Conservation (phyloP, 1,140 invertebrate genomes). For the Cotesia glomerata region DNA sequence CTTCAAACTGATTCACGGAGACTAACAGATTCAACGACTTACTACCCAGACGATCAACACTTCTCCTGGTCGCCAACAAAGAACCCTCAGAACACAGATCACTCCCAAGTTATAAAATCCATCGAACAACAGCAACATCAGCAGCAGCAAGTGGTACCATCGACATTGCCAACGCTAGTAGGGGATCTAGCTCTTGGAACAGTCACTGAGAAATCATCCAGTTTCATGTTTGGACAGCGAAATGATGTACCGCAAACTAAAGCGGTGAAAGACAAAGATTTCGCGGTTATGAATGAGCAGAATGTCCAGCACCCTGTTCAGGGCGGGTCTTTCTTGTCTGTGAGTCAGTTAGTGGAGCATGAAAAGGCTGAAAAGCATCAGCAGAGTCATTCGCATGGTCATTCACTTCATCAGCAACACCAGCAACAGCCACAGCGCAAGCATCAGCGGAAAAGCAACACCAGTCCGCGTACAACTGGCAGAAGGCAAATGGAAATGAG, state of each 20-base stretch:
- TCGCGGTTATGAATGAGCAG: slow-evolving; percentile 50
- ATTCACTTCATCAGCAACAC: slow-evolving; percentile 37
- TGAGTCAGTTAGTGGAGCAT: slow-evolving; percentile 71
- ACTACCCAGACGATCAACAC: slow-evolving; percentile 62
- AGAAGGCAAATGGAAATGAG: slow-evolving; percentile 59
- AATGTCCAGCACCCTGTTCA: slow-evolving; percentile 48
- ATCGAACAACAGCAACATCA: slow-evolving; percentile 38
- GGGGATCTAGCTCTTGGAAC: slow-evolving; percentile 68
- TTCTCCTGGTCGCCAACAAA: slow-evolving; percentile 69
- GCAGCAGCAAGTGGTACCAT: slow-evolving; percentile 58
- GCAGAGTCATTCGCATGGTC: slow-evolving; percentile 42
- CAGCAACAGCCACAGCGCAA: slow-evolving; percentile 40
- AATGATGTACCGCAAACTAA: slow-evolving; percentile 47
- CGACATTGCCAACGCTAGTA: slow-evolving; percentile 66
- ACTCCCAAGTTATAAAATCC: slow-evolving; percentile 47
- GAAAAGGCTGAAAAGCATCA: slow-evolving; percentile 61
- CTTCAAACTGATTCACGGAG: slow-evolving; percentile 54
- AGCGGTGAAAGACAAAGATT: slow-evolving; percentile 53
- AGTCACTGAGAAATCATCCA: slow-evolving; percentile 55
- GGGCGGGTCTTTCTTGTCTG: slow-evolving; percentile 66
- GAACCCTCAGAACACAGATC: slow-evolving; percentile 57
- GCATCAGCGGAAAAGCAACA: slow-evolving; percentile 51
- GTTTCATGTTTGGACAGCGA: slow-evolving; percentile 53
- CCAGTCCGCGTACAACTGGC: slow-evolving; percentile 48
- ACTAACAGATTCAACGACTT: slow-evolving; percentile 40